Conservation (phyloP, 2,797 vertebrate genomes). For the Hyperoplus immaculatus region DNA sequence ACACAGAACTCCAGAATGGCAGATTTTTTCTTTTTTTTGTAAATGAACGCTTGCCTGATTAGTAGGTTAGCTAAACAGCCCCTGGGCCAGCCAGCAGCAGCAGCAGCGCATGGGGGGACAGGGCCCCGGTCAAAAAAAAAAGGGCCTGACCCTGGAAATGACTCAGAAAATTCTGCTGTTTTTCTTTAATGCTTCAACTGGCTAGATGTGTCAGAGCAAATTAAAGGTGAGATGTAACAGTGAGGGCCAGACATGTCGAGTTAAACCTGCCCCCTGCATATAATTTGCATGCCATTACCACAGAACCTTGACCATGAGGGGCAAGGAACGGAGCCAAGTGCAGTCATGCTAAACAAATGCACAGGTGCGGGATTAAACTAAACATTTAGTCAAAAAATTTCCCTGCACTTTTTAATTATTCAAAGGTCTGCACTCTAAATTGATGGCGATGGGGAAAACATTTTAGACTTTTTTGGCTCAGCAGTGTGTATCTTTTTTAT, state of each 20-base stretch:
- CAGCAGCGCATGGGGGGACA: not conserved
- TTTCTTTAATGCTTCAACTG: conserved; percentile 46
- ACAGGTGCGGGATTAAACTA: conserved; percentile 61
- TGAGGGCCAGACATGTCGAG: conserved; percentile 38
- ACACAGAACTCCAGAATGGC: conserved; percentile 35
- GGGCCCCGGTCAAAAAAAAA: conserved; percentile 16
- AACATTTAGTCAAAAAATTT: too few relatives aligned
- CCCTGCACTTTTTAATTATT: conserved; percentile 1
- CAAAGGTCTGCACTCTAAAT: conserved; percentile 19
- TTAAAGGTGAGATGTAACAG: conserved; percentile 72
- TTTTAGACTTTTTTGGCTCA: too few relatives aligned
- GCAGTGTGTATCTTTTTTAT: not conserved
- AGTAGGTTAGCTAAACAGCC: conserved; percentile 63
- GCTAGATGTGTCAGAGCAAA: conserved; percentile 58
- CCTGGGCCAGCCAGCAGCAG: conserved; percentile 26
- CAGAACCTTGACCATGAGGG: conserved; percentile 46
- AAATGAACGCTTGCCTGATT: conserved; percentile 64
- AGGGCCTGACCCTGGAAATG: conserved; percentile 25
- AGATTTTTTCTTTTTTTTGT: conserved; percentile 64
- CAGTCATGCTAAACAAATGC: conserved; percentile 55
- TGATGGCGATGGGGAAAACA: conserved; percentile 30
- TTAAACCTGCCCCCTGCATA: conserved; percentile 49
- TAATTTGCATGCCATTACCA: conserved; percentile 74
- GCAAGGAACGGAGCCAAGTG: conserved; percentile 23
- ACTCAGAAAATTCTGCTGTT: conserved; percentile 26